Conservation (phyloP, 2,113 vertebrate genomes). For the Seriola rivoliana region DNA sequence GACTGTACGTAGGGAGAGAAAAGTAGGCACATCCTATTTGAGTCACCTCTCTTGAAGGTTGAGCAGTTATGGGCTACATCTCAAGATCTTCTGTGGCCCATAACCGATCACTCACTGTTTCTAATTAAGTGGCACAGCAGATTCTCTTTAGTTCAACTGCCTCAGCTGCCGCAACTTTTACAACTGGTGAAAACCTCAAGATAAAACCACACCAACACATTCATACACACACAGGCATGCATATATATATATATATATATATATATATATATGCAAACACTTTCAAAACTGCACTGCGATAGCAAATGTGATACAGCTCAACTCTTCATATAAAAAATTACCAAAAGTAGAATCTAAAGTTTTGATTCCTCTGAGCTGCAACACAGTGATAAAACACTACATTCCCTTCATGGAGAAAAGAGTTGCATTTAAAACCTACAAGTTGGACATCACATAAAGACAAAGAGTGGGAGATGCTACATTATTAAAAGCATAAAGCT, state of each 20-base stretch:
- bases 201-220: slow-evolving; percentile 16
- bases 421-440: slow-evolving; percentile 43
- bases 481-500: slow-evolving; percentile 66
- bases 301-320: slow-evolving; percentile 27
- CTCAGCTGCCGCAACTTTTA: slow-evolving; percentile 62
- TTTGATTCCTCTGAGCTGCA: slow-evolving; percentile 43
- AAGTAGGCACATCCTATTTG: background rate
- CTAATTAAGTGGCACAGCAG: slow-evolving; percentile 30
- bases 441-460: slow-evolving; percentile 29
- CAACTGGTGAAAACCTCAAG: slow-evolving; percentile 24
- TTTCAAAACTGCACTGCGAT: background rate
- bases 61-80: background rate
- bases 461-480: slow-evolving; percentile 67
- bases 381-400: slow-evolving; percentile 39
- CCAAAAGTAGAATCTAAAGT: background rate
- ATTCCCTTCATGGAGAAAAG: slow-evolving; percentile 68
- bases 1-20: background rate
- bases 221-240: slow-evolving; percentile 7
- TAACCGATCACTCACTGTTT: slow-evolving; percentile 9
- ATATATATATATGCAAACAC: background rate
- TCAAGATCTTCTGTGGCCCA: slow-evolving; percentile 8
- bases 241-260: background rate
- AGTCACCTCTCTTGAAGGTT: background rate
- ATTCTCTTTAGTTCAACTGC: slow-evolving; percentile 72
- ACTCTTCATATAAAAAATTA: slow-evolving; percentile 1